Percentiles rank a stretch among this genome's conserved stretches.
Conservation (phyloP, 2,888 invertebrate genomes). For the Theodoxus fluviatilis region DNA sequence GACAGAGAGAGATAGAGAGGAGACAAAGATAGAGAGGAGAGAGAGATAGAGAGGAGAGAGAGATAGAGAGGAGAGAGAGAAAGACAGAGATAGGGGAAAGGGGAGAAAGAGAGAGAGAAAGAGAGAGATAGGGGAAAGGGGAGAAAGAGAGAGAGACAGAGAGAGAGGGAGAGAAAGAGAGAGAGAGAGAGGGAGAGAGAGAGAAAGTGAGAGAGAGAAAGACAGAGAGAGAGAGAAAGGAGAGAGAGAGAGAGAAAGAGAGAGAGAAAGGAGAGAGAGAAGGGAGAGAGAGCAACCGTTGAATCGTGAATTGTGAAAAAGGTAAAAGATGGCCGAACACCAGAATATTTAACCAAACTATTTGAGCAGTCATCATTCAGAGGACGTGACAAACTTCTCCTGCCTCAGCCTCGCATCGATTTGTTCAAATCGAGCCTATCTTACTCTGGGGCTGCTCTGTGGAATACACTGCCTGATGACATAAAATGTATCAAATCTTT, state of each 20-base stretch:
- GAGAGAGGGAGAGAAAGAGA: constrained; percentile 13
- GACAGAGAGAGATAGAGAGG: not conserved
- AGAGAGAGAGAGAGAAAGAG: too few relatives aligned
- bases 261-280: too few relatives aligned
- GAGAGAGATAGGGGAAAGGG: constrained; percentile 5
- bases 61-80: not conserved
- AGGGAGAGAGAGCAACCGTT: not conserved
- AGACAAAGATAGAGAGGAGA: not conserved
- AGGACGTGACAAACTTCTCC: too few relatives aligned
- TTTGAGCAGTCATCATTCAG: too few relatives aligned
- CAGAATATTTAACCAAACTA: too few relatives aligned
- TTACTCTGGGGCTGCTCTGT: too few relatives aligned
- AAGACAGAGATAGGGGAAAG: not conserved
- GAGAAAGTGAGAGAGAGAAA: not conserved
- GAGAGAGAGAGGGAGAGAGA: not conserved
- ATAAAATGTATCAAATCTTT: too few relatives aligned
- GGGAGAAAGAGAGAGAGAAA: constrained; percentile 18
- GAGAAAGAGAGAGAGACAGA: not conserved
- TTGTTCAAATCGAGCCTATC: too few relatives aligned
- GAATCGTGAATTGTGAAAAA: too few relatives aligned
- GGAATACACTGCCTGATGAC: too few relatives aligned
- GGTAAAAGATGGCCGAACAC: too few relatives aligned
- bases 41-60: not conserved
- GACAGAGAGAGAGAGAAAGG: not conserved
- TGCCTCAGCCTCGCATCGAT: too few relatives aligned